These are phyloP conservation scores for Linyphia triangularis DNA, from an alignment of 2,888 invertebrate species.

Conservation along the genomic window DNA sequence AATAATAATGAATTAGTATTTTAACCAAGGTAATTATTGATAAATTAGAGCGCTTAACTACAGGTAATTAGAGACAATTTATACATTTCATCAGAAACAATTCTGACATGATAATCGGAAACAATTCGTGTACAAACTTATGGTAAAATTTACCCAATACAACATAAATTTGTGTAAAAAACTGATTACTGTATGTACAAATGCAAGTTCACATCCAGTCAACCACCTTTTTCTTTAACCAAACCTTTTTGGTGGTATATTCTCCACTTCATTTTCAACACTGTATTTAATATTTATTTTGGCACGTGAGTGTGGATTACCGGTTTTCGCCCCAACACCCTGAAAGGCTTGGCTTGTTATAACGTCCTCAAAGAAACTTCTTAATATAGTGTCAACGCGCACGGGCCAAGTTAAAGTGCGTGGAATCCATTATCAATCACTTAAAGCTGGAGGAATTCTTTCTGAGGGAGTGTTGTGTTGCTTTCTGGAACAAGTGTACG, in stretches of 20 bases:
- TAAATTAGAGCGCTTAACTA: too few relatives aligned
- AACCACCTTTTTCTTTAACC: neutral
- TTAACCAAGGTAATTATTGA: too few relatives aligned
- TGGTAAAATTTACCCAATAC: too few relatives aligned
- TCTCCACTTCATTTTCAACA: neutral
- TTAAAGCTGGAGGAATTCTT: neutral
- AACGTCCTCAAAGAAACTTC: constrained; percentile 3
- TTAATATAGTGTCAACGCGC: constrained; percentile 44
- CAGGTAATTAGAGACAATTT: too few relatives aligned
- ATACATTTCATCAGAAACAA: too few relatives aligned
- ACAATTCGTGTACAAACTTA: too few relatives aligned
- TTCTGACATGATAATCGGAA: too few relatives aligned
- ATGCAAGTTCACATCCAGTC: too few relatives aligned
- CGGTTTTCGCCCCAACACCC: constrained; percentile 14
- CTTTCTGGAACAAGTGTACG: neutral
- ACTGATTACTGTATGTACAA: too few relatives aligned
- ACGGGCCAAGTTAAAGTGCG: constrained; percentile 17
- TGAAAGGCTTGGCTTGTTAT: constrained; percentile 48
- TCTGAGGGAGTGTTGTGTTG: neutral
- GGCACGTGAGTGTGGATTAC: constrained; percentile 31
- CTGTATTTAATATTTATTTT: neutral
- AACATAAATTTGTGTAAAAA: too few relatives aligned
- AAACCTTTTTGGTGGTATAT: neutral
- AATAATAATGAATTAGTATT: too few relatives aligned
- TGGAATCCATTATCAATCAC: constrained; percentile 43